Conservation (phyloP, 2,888 invertebrate genomes). For the Tetanocera ferruginea region DNA sequence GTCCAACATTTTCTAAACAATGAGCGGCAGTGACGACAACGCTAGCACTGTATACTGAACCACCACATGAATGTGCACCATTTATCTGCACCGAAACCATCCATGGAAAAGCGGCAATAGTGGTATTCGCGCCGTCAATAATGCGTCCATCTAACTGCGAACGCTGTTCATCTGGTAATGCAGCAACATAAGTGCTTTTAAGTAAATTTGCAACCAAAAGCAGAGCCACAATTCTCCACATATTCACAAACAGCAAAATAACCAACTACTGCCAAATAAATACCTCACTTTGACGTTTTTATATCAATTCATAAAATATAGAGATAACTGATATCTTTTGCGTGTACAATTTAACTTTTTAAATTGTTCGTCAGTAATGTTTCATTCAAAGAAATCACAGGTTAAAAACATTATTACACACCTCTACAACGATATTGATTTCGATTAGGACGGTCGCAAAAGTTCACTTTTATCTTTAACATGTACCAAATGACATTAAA, state of each 20-base stretch:
- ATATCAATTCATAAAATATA: too few species aligned
- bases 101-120: constrained; percentile 57
- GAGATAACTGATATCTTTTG: too few species aligned
- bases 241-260: constrained; percentile 18
- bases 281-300: too few species aligned
- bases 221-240: constrained; percentile 51
- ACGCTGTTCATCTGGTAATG: constrained; percentile 55
- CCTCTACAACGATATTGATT: too few species aligned
- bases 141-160: constrained; percentile 57
- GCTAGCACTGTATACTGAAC: constrained; percentile 70
- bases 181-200: constrained; percentile 53
- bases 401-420: too few species aligned
- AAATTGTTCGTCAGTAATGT: too few species aligned
- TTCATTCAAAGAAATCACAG: too few species aligned
- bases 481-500: too few species aligned
- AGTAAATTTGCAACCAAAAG: constrained; percentile 45
- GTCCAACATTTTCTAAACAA: constrained; percentile 66
- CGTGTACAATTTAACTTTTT: too few species aligned
- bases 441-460: too few species aligned
- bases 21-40: constrained; percentile 74
- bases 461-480: too few species aligned
- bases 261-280: too few species aligned
- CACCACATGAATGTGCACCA: constrained; percentile 73
- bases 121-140: constrained; percentile 57
- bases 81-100: constrained; percentile 58